Conservation (phyloP, 1,140 invertebrate genomes). For the Drosophila nebulosa region DNA sequence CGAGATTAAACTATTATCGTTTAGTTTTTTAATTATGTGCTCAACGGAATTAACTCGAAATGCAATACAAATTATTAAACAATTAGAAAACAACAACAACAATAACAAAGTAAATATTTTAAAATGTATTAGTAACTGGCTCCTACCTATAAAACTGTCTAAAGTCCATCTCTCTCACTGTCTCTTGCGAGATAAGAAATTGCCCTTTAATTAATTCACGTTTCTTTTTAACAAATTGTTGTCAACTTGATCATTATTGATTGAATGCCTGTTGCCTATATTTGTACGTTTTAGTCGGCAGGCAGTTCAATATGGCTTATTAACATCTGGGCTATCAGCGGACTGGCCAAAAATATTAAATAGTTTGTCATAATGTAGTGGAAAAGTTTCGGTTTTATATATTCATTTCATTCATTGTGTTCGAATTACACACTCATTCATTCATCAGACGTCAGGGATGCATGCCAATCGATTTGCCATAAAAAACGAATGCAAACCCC, state of each 20-base stretch:
- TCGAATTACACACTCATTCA: not conserved
- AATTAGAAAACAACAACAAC: not conserved
- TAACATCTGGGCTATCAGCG: not conserved
- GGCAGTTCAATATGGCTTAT: conserved; percentile 1
- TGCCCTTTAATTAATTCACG: not conserved
- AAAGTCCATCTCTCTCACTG: not conserved
- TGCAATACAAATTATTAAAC: not conserved
- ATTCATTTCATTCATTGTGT: conserved; percentile 47
- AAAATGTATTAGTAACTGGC: not conserved
- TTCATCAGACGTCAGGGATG: conserved; percentile 9
- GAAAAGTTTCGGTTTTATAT: not conserved
- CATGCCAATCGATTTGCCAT: conserved; percentile 43
- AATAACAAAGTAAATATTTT: not conserved
- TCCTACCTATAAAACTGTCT: not conserved
- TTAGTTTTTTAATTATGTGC: not conserved
- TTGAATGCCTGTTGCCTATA: conserved; percentile 1
- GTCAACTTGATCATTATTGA: not conserved
- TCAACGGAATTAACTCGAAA: not conserved
- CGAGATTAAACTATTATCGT: not conserved
- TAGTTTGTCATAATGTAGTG: not conserved
- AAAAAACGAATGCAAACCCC: not conserved
- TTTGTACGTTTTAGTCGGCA: conserved; percentile 30
- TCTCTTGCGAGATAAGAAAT: not conserved
- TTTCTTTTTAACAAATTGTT: not conserved
- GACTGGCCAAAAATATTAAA: conserved; percentile 28